Base-by-base conservation (phyloP, 2,888 invertebrate genomes). In the Dorcus parallelipipedus region DNA sequence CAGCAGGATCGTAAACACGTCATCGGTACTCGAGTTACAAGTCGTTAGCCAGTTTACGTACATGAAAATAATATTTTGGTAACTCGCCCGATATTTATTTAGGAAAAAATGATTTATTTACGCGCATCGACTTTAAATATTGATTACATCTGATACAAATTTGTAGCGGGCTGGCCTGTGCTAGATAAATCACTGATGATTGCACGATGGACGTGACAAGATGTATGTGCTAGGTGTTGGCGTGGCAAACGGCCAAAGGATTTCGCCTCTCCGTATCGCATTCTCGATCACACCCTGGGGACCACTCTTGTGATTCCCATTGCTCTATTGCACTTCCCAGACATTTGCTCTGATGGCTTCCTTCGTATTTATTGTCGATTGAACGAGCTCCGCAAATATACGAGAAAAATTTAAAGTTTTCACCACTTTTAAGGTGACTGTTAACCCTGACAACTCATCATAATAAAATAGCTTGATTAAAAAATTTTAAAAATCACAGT, bases 1-100 rank as follows among this genome's bases (percentile, higher is more conserved):
- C 75, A 70, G 63, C 70, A 67, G 71, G 71, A 71, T 75, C 75
- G 74, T 76, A 76, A 76, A 76, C 73, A 73, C 72, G 73, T 76
- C 75, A 73, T 67, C 71, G 70, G 65, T 66, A 64, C 62, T 64
- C 66, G 67, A 61, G 64, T 67, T 72, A 64, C 68, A 68, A 69
- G 64, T 70, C 71, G 71, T 73, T 56, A 51, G 49, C 51, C 50
- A 50, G 23, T 47, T 42, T 41, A 9, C 38, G 14, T 38, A 33
- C 26, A 33, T 33, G 26, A 33, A 33, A 33, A 33, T 33, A 33
- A 33, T 33, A 33, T 33, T 33, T 33, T 33, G 26, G 26, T 33
- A 33, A 33, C 26, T 33, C 26, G 26, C 26, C 26, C 26, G 26
- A 33, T 33, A 33, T 33, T 33, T 33, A 33, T 33, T 33, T 33